Evolutionary conservation across 2,888 invertebrate species (phyloP).

Genomic region (Octonoba sinensis): DNA sequence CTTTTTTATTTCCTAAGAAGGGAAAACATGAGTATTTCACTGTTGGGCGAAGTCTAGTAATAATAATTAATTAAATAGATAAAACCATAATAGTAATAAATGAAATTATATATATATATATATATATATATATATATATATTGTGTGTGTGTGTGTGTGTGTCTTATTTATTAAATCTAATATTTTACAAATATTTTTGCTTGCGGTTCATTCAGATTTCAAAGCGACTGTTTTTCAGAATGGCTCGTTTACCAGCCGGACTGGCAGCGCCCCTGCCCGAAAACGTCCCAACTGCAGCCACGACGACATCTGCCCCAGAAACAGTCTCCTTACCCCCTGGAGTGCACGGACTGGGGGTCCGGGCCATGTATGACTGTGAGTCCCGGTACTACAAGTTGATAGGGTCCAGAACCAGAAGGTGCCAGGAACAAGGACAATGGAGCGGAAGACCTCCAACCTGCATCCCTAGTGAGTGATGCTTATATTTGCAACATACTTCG

Average conservation of each 20-base stretch:
- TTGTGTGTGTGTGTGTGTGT: no score
- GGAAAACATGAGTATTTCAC: no score
- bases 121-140: no score
- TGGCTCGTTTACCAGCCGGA: constrained; percentile 39
- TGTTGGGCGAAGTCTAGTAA: no score
- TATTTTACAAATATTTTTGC: no score
- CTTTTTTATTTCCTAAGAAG: no score
- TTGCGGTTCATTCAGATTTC: no score
- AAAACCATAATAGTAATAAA: no score
- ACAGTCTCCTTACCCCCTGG: constrained; percentile 51
- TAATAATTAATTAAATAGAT: no score
- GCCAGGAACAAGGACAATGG: constrained; percentile 64
- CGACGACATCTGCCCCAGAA: constrained; percentile 14
- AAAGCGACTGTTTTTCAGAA: constrained; percentile 17
- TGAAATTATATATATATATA: no score
- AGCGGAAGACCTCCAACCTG: constrained; percentile 66
- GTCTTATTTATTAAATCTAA: no score
- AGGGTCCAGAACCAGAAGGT: constrained; percentile 65
- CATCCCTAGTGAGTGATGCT: constrained; percentile 61
- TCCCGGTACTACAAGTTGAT: constrained; percentile 66
- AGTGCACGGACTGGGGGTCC: constrained; percentile 59
- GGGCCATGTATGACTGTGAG: constrained; percentile 65
- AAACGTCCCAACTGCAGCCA: background rate
- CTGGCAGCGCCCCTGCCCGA: constrained; percentile 24
- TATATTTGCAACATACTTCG: background rate